These are phyloP conservation scores for Ectropis crepuscularia DNA, from an alignment of 2,888 invertebrate genomes.

Conservation along the genomic window DNA sequence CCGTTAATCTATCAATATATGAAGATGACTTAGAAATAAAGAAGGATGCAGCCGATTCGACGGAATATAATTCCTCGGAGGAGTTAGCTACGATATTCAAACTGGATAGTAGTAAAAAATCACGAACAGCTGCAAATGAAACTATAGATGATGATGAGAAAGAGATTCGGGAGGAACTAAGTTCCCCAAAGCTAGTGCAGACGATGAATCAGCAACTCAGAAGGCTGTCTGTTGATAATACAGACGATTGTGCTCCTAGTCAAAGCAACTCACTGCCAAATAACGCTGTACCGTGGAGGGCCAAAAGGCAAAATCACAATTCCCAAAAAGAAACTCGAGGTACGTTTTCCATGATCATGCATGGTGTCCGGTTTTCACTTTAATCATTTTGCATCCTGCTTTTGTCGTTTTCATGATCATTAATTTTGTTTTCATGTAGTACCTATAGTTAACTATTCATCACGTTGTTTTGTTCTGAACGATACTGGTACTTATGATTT, in stretches of 20 bases:
- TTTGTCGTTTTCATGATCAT: conserved; percentile 50
- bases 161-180: conserved; percentile 67
- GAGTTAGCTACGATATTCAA: conserved; percentile 87
- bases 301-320: conserved; percentile 74
- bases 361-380: conserved; percentile 77
- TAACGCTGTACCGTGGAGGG: conserved; percentile 79
- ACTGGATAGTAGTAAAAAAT: conserved; percentile 59
- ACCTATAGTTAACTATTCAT: conserved; percentile 1
- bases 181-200: conserved; percentile 79
- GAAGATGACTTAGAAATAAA: conserved; percentile 75
- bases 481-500: background rate
- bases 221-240: conserved; percentile 72
- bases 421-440: conserved; percentile 25
- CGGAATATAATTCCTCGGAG: conserved; percentile 87
- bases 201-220: conserved; percentile 76
- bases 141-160: conserved; percentile 53
- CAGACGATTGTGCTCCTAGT: conserved; percentile 72
- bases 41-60: conserved; percentile 73
- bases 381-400: conserved; percentile 75
- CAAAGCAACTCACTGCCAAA: conserved; percentile 78
- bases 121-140: conserved; percentile 46
- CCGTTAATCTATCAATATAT: conserved; percentile 74
- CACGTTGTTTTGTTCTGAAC: conserved; percentile 17
- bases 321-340: conserved; percentile 81
- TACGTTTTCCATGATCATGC: conserved; percentile 78